These are phyloP conservation scores for Phycodurus eques DNA, from an alignment of 2,113 vertebrate species.

Conservation along the genomic window DNA sequence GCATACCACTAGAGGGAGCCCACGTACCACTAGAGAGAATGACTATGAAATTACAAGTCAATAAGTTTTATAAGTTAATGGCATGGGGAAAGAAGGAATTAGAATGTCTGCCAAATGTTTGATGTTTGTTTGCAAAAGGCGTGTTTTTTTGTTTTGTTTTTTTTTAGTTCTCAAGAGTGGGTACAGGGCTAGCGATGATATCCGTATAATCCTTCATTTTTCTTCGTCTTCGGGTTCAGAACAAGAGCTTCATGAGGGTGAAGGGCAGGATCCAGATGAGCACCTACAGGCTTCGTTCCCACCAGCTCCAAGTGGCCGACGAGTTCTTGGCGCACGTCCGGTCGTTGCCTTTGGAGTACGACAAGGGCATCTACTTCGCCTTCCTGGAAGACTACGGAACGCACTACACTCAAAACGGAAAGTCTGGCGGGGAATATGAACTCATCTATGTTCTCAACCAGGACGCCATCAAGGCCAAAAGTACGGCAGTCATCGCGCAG, in stretches of 20 bases:
- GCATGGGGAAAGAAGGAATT: no score
- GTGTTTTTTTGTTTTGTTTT: no score
- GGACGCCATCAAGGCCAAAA: constrained; percentile 49
- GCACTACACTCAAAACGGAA: constrained; percentile 83
- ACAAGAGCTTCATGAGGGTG: constrained; percentile 70
- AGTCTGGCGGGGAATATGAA: constrained; percentile 84
- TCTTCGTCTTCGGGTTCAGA: constrained; percentile 34
- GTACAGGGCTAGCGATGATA: not conserved
- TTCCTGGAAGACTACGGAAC: constrained; percentile 91
- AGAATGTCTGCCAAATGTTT: no score
- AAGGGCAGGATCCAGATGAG: constrained; percentile 81
- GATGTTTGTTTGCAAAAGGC: no score
- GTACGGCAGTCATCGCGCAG: constrained; percentile 61
- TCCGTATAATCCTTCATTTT: constrained; percentile 1
- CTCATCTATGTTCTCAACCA: constrained; percentile 84
- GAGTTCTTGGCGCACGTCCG: constrained; percentile 78
- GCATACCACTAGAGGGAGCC: no score
- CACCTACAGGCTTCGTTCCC: constrained; percentile 79
- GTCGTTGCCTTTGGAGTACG: constrained; percentile 79
- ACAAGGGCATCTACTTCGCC: constrained; percentile 85
- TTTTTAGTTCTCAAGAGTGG: no score
- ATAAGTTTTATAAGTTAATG: no score
- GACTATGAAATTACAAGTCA: no score
- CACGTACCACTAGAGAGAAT: no score
- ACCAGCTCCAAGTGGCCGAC: constrained; percentile 62